Conservation (phyloP, 2,888 invertebrate genomes). For the Apeira syringaria region DNA sequence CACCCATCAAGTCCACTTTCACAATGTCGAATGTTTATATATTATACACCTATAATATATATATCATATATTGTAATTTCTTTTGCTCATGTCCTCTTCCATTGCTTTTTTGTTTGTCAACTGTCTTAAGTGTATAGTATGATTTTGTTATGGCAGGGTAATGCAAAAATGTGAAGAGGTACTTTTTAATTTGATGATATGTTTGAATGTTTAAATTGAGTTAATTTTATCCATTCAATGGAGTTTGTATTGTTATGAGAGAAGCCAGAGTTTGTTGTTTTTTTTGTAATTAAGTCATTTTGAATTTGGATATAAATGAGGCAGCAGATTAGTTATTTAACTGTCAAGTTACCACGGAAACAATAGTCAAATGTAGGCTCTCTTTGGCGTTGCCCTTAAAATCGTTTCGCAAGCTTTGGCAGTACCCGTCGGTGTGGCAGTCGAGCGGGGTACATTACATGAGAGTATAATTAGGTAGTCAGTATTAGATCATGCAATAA, state of each 20-base stretch:
- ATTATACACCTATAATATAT: constrained; percentile 25
- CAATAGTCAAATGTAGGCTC: constrained; percentile 77
- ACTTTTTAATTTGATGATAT: constrained; percentile 77
- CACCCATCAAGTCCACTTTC: constrained; percentile 55
- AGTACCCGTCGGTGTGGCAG: constrained; percentile 37
- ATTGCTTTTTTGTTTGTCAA: constrained; percentile 78
- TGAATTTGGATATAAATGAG: constrained; percentile 71
- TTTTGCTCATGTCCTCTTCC: constrained; percentile 80
- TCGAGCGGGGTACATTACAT: constrained; percentile 31
- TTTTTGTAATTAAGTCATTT: constrained; percentile 75
- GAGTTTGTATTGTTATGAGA: constrained; percentile 80
- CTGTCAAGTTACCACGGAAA: constrained; percentile 78
- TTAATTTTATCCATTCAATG: constrained; percentile 81
- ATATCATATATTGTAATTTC: constrained; percentile 69
- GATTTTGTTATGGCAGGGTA: constrained; percentile 82
- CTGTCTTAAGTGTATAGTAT: constrained; percentile 76
- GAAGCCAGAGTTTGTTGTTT: constrained; percentile 73
- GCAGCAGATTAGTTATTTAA: constrained; percentile 76
- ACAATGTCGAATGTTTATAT: constrained; percentile 58
- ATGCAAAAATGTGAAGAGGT: constrained; percentile 81
- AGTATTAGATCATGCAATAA: constrained; percentile 71
- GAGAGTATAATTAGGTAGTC: constrained; percentile 47
- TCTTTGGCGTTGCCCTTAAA: constrained; percentile 71
- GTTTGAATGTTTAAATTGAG: constrained; percentile 81
- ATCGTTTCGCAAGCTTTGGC: constrained; percentile 49